Evolutionary conservation across 2,888 invertebrate species (phyloP).

Genomic region (Pristionchus mayeri): DNA sequence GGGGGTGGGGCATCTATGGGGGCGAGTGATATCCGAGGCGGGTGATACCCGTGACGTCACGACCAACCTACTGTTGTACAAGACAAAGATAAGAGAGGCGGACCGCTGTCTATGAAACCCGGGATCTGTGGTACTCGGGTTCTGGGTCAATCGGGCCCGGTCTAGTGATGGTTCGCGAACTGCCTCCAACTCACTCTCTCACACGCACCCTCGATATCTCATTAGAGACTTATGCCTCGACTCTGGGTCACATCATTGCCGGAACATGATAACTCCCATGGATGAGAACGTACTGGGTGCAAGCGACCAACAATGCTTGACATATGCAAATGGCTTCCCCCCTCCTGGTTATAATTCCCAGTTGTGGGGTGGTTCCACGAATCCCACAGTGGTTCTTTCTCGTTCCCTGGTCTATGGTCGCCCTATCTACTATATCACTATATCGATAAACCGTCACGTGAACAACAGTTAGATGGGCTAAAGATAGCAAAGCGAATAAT

Average conservation of each 20-base stretch:
- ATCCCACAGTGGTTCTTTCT: not conserved
- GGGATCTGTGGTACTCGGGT: not conserved
- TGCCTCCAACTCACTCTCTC: not conserved
- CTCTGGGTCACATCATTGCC: not conserved
- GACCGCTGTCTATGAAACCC: not conserved
- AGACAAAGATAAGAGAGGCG: slow-evolving; percentile 7
- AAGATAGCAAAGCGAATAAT: slow-evolving; percentile 19
- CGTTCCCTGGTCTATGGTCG: not conserved
- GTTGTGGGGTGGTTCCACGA: too few relatives aligned
- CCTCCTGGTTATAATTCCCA: not conserved
- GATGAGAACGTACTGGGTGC: not conserved
- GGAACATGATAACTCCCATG: slow-evolving; percentile 1
- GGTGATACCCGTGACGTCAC: slow-evolving; percentile 29
- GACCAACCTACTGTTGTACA: not conserved
- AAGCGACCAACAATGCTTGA: not conserved
- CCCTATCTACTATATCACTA: not conserved
- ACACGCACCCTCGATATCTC: too few relatives aligned
- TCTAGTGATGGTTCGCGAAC: too few relatives aligned
- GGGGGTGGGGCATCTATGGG: not conserved
- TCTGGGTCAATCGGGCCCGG: not conserved
- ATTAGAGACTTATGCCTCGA: not conserved
- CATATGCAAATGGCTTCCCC: not conserved
- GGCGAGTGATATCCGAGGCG: not conserved
- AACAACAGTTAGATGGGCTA: slow-evolving; percentile 26
- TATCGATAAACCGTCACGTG: not conserved